These are phyloP conservation scores for Oscheius sp. DNA, from an alignment of 2,888 invertebrate genomes.

Conservation along the genomic window DNA sequence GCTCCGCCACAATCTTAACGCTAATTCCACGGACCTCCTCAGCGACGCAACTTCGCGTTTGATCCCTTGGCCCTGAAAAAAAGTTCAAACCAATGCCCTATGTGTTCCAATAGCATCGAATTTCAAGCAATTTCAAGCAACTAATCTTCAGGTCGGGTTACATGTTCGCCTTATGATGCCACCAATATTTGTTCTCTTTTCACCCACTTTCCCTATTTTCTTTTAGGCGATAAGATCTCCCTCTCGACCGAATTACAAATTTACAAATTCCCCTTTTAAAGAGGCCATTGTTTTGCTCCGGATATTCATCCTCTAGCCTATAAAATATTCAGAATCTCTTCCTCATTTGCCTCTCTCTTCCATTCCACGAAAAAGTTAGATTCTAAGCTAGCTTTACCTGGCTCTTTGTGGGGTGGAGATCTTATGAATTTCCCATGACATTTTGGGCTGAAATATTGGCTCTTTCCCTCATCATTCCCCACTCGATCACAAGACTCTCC, in stretches of 20 bases:
- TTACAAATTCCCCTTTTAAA: background rate
- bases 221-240: background rate
- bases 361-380: too few species aligned
- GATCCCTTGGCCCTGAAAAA: too few species aligned
- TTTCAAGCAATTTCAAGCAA: slow-evolving; percentile 19
- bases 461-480: too few species aligned
- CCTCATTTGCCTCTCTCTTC: background rate
- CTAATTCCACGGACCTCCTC: background rate
- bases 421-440: too few species aligned
- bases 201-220: background rate
- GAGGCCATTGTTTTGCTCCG: background rate
- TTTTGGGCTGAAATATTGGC: too few species aligned
- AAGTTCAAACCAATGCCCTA: background rate
- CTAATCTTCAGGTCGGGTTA: slow-evolving; percentile 8
- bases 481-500: background rate
- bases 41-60: background rate
- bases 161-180: slow-evolving; percentile 19
- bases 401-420: too few species aligned
- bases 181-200: background rate
- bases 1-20: background rate
- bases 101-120: background rate
- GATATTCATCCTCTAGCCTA: too few species aligned
- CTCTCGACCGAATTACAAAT: background rate
- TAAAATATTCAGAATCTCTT: background rate
- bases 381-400: too few species aligned